Conservation (phyloP, 2,797 vertebrate genomes). For the Tenualosa ilisha region DNA sequence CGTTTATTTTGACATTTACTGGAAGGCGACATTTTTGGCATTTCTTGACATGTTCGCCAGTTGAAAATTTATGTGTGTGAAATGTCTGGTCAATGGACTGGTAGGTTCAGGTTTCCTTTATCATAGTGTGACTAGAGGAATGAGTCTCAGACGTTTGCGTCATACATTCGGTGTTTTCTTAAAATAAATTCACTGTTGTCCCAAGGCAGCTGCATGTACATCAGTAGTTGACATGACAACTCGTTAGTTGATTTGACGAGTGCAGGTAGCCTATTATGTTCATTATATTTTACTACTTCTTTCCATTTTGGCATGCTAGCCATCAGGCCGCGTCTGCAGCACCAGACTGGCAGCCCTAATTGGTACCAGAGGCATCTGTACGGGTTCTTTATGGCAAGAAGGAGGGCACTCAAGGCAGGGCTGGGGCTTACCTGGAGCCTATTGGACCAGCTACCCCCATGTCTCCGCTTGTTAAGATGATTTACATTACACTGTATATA, state of each 20-base stretch:
- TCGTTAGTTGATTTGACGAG: not conserved
- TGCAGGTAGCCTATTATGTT: not conserved
- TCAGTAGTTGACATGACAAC: not conserved
- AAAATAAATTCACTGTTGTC: not conserved
- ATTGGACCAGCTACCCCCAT: not conserved
- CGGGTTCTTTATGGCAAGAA: not conserved
- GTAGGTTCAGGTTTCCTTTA: too few species aligned
- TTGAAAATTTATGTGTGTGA: not conserved
- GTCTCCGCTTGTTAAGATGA: not conserved
- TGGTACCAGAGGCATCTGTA: slow-evolving; percentile 16
- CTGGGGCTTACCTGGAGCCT: slow-evolving; percentile 1
- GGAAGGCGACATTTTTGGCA: not conserved
- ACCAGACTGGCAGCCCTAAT: not conserved
- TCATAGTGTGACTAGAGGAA: too few species aligned
- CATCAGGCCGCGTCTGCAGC: not conserved
- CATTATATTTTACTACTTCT: not conserved
- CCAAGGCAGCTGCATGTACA: not conserved
- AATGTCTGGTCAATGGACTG: too few species aligned
- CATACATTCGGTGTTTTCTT: too few species aligned
- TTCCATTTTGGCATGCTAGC: not conserved
- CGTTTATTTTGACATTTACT: not conserved
- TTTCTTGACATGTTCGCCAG: not conserved
- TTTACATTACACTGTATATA: slow-evolving; percentile 4
- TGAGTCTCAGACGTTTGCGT: too few species aligned
- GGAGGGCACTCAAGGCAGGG: not conserved